A percentile compares a stretch with the other conserved stretches of the same genome.
phyloP scores from a whole-genome alignment of 1,140 invertebrate genomes.

The Drosophila kohkoa region DNA sequence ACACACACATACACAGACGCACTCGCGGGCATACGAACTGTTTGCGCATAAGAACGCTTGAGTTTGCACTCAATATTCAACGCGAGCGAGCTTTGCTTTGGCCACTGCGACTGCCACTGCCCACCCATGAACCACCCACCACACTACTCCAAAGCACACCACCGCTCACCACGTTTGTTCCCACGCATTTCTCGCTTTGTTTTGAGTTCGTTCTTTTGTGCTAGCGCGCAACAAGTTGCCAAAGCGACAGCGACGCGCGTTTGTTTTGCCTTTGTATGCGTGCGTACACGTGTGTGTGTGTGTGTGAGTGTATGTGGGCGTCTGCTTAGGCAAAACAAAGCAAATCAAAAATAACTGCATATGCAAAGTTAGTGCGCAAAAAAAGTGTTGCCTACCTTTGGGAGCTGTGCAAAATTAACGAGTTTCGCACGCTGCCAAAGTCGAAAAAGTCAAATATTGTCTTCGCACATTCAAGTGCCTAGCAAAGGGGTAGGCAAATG shows the following conservation, averaged over 20 bases:
- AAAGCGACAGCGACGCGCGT: background rate
- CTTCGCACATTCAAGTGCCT: no score
- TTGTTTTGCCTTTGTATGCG: constrained; percentile 16
- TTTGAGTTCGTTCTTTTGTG: constrained; percentile 66
- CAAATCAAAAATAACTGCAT: constrained; percentile 49
- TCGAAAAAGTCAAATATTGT: constrained; percentile 12
- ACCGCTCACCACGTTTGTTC: constrained; percentile 1
- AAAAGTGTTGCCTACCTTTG: constrained; percentile 69
- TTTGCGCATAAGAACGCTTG: constrained; percentile 10
- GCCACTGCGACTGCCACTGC: background rate
- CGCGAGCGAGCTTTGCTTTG: background rate
- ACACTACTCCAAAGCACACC: background rate
- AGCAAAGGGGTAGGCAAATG: no score
- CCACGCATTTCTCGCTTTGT: constrained; percentile 65
- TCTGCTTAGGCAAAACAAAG: constrained; percentile 27
- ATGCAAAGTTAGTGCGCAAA: constrained; percentile 1
- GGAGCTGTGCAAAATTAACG: constrained; percentile 37
- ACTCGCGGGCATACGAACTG: background rate
- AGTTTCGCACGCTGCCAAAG: background rate
- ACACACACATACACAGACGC: constrained; percentile 4
- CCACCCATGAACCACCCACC: background rate
- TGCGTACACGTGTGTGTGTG: background rate
- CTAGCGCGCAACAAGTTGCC: constrained; percentile 71
- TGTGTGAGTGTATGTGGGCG: constrained; percentile 7
- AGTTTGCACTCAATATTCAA: constrained; percentile 32